Base-by-base conservation (phyloP, 2,888 invertebrate species). In the Hecatera dysodea region DNA sequence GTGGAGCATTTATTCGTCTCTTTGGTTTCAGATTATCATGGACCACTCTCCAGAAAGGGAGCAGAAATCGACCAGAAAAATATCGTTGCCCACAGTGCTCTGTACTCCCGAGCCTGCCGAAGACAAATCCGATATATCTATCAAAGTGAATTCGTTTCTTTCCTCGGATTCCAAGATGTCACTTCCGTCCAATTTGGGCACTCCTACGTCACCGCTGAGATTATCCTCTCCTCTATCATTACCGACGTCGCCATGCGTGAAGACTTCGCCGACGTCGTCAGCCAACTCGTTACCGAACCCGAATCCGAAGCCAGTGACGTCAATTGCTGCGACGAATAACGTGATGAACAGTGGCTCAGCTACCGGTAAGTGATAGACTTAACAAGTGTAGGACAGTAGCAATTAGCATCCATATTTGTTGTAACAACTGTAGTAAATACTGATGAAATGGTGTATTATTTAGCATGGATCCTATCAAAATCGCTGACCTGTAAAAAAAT, bases 161-260 rank as follows among this genome's bases (percentile, higher is more conserved):
- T 88, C 92, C 24, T 94, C 95, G 0, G 94, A 94, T 56, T 95
- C 95, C 1, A 94, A 95, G 72, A 83, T 92, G 75, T 95, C 95
- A 17, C 87, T 95, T 65, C 93, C 95, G 3, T 93, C 95, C 27
- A 93, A 90, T 79, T 88, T 95, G 66, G 93, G 92, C 9, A 95
- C 94, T 36, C 94, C 95, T 3, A 94, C 94, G 15, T 94, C 94
- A 50, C 95, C 94, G 12, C 81, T 94, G 50, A 88, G 88, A 61
- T 75, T 95, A 53, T 90, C 95, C 11, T 95, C 95, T 33, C 94
- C 95, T 8, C 62, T 93, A 59, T 95, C 95, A 9, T 86, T 95
- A 72, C 95, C 95, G 1, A 82, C 94, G 1, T 94, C 92, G 12
- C 95, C 95, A 46, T 92, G 92, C 67, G 88, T 86, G 73, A 94